Conservation (phyloP, 2,113 vertebrate genomes). For the Sminthopsis crassicaudata region DNA sequence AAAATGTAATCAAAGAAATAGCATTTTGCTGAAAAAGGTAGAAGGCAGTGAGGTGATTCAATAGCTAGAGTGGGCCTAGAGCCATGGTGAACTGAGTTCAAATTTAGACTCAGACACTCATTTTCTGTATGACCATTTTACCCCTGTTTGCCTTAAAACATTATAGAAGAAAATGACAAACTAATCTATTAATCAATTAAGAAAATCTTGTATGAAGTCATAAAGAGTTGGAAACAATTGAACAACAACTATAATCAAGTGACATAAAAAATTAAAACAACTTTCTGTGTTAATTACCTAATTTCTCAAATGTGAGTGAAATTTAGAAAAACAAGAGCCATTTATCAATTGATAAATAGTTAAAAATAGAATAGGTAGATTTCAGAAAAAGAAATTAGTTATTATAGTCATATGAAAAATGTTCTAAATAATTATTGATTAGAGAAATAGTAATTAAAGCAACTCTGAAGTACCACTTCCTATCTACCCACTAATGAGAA, state of each 20-base stretch:
- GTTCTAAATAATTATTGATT: not conserved
- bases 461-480: not conserved
- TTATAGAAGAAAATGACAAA: not conserved
- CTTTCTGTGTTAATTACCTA: not conserved
- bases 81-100: not conserved
- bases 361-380: not conserved
- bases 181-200: not conserved
- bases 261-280: not conserved
- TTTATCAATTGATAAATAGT: not conserved
- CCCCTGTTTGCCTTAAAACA: not conserved
- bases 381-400: not conserved
- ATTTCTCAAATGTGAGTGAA: not conserved
- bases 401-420: not conserved
- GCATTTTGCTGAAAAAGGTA: not conserved
- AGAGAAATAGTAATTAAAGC: not conserved
- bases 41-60: not conserved
- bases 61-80: not conserved
- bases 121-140: not conserved
- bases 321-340: not conserved
- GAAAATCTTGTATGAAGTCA: not conserved
- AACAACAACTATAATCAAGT: not conserved
- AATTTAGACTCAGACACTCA: not conserved
- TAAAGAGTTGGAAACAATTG: not conserved
- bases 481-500: not conserved
- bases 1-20: no score